phyloP scores from a whole-genome alignment of 2,113 vertebrate species.

The Microcebus griseorufus region DNA sequence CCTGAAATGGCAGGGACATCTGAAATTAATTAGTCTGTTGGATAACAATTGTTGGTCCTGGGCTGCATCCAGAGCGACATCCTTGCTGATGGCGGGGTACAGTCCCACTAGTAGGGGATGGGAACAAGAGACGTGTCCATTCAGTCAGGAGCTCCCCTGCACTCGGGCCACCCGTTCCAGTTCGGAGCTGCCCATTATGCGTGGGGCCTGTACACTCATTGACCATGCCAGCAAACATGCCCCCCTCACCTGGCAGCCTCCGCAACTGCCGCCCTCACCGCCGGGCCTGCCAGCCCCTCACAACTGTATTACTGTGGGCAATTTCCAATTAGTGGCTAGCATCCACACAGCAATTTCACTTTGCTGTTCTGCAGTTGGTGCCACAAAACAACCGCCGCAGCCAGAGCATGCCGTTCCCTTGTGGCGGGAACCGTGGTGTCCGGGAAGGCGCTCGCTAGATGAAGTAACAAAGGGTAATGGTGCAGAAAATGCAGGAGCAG shows the following conservation, averaged over 20 bases:
- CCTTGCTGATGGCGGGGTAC: background rate
- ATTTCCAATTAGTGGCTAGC: background rate
- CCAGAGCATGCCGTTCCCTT: background rate
- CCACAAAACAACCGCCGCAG: fast-evolving
- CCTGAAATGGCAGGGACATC: background rate
- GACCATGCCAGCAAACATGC: fast-evolving
- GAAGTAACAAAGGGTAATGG: background rate
- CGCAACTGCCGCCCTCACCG: fast-evolving
- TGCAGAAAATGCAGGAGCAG: background rate
- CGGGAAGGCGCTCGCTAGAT: background rate
- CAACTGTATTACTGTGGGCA: background rate
- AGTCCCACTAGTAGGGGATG: background rate
- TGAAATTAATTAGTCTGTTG: background rate
- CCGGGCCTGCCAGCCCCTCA: background rate
- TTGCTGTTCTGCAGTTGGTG: background rate
- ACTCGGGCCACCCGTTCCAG: fast-evolving
- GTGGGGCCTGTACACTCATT: fast-evolving
- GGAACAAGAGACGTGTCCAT: background rate
- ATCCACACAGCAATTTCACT: background rate
- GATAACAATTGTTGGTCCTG: background rate
- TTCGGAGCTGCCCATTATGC: background rate
- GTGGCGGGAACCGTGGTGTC: background rate
- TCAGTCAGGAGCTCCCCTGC: fast-evolving
- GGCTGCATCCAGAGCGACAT: background rate
- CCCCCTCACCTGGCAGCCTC: background rate